Evolutionary conservation across 2,113 vertebrate genomes (phyloP).

Genomic region (Melanocharis versteri): DNA sequence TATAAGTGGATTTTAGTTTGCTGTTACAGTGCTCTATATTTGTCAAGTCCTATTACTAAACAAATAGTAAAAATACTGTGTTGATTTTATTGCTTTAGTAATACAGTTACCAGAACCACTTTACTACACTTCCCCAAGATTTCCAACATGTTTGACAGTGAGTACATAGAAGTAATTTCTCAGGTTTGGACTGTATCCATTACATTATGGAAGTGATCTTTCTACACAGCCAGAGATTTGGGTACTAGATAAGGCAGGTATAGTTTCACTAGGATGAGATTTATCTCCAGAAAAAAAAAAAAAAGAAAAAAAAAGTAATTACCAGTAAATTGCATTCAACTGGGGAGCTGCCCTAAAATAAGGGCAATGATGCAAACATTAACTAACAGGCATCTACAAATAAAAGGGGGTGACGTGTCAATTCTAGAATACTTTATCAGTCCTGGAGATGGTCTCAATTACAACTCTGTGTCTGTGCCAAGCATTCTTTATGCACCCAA

Average conservation of each 20-base stretch:
- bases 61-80: constrained; percentile 10
- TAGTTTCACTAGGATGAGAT: background rate
- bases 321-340: background rate
- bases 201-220: background rate
- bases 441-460: background rate
- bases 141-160: background rate
- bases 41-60: constrained; percentile 22
- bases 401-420: background rate
- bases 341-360: background rate
- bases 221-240: background rate
- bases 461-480: background rate
- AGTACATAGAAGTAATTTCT: background rate
- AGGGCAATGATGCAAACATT: background rate
- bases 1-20: constrained; percentile 18
- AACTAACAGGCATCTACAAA: background rate
- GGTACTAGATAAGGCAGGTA: background rate
- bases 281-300: background rate
- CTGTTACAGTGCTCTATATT: background rate
- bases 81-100: constrained; percentile 32
- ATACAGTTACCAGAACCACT: background rate
- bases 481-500: background rate
- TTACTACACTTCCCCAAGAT: background rate
- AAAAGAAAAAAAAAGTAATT: background rate
- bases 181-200: background rate
- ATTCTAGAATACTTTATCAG: background rate